A percentile compares a stretch with the other conserved stretches of the same genome.
Conservation (phyloP, 2,888 invertebrate genomes). For the Mycalesis mineus region DNA sequence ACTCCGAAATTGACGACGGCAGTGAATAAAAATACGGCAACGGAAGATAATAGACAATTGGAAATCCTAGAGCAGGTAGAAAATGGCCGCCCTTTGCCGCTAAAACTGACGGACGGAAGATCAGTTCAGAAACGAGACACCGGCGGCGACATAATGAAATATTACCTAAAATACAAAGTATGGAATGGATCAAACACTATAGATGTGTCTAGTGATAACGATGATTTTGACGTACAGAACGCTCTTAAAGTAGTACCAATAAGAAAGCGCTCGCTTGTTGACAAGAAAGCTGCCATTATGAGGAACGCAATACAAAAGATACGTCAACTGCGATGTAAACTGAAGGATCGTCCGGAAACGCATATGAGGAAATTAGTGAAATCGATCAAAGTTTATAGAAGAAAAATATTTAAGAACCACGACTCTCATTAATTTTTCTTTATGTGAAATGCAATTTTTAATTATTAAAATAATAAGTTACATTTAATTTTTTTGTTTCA, state of each 20-base stretch:
- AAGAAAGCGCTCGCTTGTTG: not conserved
- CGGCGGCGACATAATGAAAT: slow-evolving; percentile 44
- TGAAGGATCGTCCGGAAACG: not conserved
- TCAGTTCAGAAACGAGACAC: slow-evolving; percentile 43
- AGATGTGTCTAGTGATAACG: not conserved
- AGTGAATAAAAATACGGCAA: not conserved
- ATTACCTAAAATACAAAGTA: slow-evolving; percentile 56
- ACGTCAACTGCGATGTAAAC: not conserved
- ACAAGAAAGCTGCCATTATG: slow-evolving; percentile 1
- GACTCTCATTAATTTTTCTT: not conserved
- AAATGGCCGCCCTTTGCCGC: slow-evolving; percentile 26
- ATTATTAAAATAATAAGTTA: not conserved
- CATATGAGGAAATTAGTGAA: slow-evolving; percentile 7
- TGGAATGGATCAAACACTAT: slow-evolving; percentile 43
- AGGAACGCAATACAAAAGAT: not conserved
- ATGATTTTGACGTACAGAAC: slow-evolving; percentile 20
- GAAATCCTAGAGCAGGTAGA: slow-evolving; percentile 30
- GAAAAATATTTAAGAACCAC: not conserved
- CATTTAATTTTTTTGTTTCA: not conserved
- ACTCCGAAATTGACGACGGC: not conserved
- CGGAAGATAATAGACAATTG: slow-evolving; percentile 4
- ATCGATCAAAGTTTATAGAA: slow-evolving; percentile 9
- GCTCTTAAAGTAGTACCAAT: slow-evolving; percentile 10
- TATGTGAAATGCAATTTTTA: not conserved
- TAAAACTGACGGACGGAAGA: slow-evolving; percentile 30